A percentile compares a stretch with the other conserved stretches of the same genome.
Evolutionary conservation across 2,888 invertebrate species (phyloP).

Genomic region (Leptinotarsa juncta): DNA sequence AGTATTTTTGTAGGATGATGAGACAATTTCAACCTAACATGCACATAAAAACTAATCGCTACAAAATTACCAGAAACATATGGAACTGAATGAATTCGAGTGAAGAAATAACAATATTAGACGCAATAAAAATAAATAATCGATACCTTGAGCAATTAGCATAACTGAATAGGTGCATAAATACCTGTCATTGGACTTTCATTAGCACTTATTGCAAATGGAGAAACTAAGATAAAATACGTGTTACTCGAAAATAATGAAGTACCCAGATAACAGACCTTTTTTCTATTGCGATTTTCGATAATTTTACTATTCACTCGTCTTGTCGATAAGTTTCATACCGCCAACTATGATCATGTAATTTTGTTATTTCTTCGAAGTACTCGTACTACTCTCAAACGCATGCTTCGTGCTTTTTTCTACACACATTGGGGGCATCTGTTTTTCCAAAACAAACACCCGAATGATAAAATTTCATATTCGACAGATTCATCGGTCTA

Average conservation of each 20-base stretch:
- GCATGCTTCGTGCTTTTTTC: constrained; percentile 78
- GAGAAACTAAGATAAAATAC: constrained; percentile 21
- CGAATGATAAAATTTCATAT: constrained; percentile 43
- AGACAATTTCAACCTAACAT: constrained; percentile 35
- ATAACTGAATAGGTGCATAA: constrained; percentile 27
- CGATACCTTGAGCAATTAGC: constrained; percentile 24
- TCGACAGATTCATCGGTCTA: constrained; percentile 29
- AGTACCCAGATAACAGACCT: constrained; percentile 11
- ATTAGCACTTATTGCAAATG: constrained; percentile 14
- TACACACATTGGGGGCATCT: constrained; percentile 59
- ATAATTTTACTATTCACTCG: neutral
- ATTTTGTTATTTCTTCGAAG: constrained; percentile 50
- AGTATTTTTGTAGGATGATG: constrained; percentile 6
- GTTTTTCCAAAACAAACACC: constrained; percentile 60
- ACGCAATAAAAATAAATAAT: constrained; percentile 33
- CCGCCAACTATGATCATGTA: neutral
- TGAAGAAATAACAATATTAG: constrained; percentile 49
- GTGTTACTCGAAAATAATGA: constrained; percentile 30
- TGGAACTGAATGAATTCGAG: constrained; percentile 36
- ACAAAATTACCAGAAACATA: constrained; percentile 35
- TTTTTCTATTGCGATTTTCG: neutral
- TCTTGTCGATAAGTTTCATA: neutral
- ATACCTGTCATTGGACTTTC: constrained; percentile 9
- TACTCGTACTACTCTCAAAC: constrained; percentile 56
- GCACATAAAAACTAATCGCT: constrained; percentile 38